phyloP scores from a whole-genome alignment of 2,888 invertebrate species.

The Synanthedon tipuliformis region DNA sequence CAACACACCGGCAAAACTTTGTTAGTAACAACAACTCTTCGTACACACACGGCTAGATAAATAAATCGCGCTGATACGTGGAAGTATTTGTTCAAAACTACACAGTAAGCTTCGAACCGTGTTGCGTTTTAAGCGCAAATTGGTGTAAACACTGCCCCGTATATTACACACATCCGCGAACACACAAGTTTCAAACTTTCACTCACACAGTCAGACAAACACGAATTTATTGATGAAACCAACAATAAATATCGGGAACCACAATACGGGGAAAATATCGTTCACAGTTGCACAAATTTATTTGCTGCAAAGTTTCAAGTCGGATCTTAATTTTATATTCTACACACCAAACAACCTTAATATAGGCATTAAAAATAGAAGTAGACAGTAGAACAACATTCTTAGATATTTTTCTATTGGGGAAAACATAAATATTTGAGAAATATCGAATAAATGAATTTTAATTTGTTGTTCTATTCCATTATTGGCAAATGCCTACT shows the following conservation, averaged over 20 bases:
- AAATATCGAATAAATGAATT: too few relatives aligned
- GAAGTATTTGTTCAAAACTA: background rate
- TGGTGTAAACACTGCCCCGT: conserved; percentile 9
- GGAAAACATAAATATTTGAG: too few relatives aligned
- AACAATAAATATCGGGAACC: conserved; percentile 10
- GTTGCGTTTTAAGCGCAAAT: conserved; percentile 5
- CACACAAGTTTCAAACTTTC: background rate
- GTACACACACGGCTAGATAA: background rate
- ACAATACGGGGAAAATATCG: too few relatives aligned
- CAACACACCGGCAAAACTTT: background rate
- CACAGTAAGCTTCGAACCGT: background rate
- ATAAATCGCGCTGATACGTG: background rate
- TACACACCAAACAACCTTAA: too few relatives aligned
- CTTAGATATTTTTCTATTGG: too few relatives aligned
- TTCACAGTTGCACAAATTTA: too few relatives aligned
- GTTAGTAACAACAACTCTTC: background rate
- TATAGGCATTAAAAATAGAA: too few relatives aligned
- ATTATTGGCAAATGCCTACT: too few relatives aligned
- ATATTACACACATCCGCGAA: conserved; percentile 5
- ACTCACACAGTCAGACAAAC: conserved; percentile 5
- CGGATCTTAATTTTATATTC: too few relatives aligned
- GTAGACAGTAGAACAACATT: too few relatives aligned
- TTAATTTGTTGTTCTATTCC: too few relatives aligned
- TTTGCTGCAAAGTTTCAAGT: too few relatives aligned
- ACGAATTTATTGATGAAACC: conserved; percentile 16